phyloP scores from a whole-genome alignment of 2,888 invertebrate genomes.

The Cerceris ruficornis region DNA sequence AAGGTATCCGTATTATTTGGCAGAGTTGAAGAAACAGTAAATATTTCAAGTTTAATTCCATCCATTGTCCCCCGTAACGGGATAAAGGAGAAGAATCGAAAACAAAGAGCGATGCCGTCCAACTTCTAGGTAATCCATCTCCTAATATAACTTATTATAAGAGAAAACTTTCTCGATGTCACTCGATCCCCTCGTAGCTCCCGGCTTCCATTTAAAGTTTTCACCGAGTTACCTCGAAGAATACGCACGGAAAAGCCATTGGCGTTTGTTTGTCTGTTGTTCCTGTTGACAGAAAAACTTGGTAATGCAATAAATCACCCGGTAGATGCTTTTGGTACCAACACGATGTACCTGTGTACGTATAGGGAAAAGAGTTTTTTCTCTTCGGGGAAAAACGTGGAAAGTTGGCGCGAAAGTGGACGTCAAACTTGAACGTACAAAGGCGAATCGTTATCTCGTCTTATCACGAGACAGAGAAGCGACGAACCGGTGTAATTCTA shows the following conservation, averaged over 20 bases:
- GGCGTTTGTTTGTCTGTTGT: not conserved
- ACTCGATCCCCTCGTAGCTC: not conserved
- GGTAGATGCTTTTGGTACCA: not conserved
- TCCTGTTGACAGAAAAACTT: not conserved
- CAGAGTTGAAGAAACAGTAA: not conserved
- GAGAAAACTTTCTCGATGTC: not conserved
- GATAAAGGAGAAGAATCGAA: not conserved
- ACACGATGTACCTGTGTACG: not conserved
- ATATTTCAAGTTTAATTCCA: not conserved
- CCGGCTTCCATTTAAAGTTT: not conserved
- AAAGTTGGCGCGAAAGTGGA: not conserved
- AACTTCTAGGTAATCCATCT: not conserved
- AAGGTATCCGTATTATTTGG: no score
- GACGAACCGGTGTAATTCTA: no score
- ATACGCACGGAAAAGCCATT: not conserved
- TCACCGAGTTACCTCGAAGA: not conserved
- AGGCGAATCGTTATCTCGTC: no score
- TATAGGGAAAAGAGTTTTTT: no score
- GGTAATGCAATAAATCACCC: not conserved
- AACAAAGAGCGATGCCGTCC: not conserved
- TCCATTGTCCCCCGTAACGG: not conserved
- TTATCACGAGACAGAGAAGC: no score
- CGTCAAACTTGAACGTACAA: not conserved
- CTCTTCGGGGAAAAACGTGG: not conserved
- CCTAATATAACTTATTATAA: not conserved